Conservation (phyloP, 2,113 vertebrate genomes). For the Ariopsis seemanni region DNA sequence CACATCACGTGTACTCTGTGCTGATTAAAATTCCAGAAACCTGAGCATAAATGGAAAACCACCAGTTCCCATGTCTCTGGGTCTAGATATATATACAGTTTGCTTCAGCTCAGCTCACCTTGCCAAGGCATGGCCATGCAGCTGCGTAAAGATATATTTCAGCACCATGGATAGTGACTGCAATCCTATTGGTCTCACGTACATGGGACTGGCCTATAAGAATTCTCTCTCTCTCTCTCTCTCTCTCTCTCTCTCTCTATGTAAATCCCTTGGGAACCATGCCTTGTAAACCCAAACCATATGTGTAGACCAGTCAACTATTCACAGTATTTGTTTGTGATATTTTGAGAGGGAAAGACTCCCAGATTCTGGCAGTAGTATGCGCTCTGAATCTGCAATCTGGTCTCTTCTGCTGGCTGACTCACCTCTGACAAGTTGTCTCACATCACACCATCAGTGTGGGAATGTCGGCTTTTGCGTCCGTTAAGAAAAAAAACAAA, state of each 20-base stretch:
- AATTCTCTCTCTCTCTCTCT: not conserved
- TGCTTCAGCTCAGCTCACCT: not conserved
- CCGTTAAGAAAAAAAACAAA: not conserved
- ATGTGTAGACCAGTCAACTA: not conserved
- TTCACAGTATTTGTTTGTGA: not conserved
- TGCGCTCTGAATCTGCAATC: slow-evolving; percentile 6
- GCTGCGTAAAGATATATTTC: slow-evolving; percentile 38
- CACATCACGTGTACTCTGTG: not conserved
- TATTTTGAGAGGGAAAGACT: slow-evolving; percentile 2
- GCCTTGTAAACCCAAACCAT: not conserved
- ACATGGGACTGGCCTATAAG: not conserved
- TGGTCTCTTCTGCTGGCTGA: slow-evolving; percentile 50
- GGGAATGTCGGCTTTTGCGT: not conserved
- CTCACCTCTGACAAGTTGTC: slow-evolving; percentile 51
- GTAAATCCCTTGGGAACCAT: not conserved
- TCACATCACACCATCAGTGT: slow-evolving; percentile 36
- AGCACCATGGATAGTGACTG: slow-evolving; percentile 59
- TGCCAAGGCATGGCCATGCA: not conserved
- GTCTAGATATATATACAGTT: not conserved
- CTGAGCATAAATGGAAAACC: not conserved
- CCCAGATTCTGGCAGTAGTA: not conserved
- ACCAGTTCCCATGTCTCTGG: not conserved
- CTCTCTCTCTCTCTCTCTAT: not conserved
- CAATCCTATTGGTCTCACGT: slow-evolving; percentile 5
- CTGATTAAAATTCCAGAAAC: not conserved